Conservation (phyloP, 2,797 vertebrate species). For the Carcharodon carcharias region DNA sequence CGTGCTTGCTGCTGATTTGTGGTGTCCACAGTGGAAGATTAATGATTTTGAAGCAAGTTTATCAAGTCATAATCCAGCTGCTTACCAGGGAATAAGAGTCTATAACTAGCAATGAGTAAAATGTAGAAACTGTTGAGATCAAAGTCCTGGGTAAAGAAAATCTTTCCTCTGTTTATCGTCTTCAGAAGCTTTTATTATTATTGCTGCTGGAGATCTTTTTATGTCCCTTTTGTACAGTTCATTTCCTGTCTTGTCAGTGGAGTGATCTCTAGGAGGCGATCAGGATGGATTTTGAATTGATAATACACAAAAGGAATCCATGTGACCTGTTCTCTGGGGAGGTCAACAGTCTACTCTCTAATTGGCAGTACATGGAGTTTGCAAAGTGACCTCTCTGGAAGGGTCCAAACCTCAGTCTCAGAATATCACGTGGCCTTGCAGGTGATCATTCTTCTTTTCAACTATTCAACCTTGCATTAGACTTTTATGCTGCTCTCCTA, state of each 20-base stretch:
- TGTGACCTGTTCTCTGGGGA: conserved; percentile 28
- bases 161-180: conserved; percentile 24
- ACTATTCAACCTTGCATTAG: conserved; percentile 29
- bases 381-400: conserved; percentile 34
- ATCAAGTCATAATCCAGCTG: neutral
- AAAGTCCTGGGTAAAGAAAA: neutral
- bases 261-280: conserved; percentile 30
- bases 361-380: conserved; percentile 38
- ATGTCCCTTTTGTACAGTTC: conserved; percentile 35
- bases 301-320: conserved; percentile 35
- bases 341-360: conserved; percentile 34
- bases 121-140: conserved; percentile 1
- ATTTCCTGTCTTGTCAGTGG: conserved; percentile 33
- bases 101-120: neutral
- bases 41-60: neutral
- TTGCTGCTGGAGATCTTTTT: conserved; percentile 30
- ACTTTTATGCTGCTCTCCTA: conserved; percentile 9
- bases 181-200: conserved; percentile 29
- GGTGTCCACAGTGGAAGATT: conserved; percentile 12
- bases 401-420: conserved; percentile 29
- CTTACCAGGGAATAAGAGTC: neutral
- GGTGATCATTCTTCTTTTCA: conserved; percentile 35
- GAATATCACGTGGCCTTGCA: conserved; percentile 34
- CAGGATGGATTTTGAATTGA: conserved; percentile 37
- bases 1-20: conserved; percentile 4